Evolutionary conservation across 2,113 vertebrate genomes (phyloP), one percentile per base, ranked within the genome.

Genomic region (Corvus cornix): DNA sequence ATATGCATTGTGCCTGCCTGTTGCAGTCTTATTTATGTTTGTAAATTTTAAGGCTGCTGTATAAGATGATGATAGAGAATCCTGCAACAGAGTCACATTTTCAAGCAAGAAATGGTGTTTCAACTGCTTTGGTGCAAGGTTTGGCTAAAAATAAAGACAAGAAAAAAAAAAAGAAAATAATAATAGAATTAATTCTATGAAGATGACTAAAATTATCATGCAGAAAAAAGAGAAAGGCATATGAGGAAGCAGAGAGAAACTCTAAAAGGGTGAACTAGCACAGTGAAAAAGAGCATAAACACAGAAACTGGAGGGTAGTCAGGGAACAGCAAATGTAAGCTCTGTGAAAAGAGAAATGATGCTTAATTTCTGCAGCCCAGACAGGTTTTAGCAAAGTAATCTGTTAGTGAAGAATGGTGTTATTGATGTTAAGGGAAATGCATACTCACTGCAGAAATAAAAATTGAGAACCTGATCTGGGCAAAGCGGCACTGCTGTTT

Each of bases 151-250:
- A 64, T 19, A 0, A 72, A 55, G 7, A 49, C 20, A 41, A 11
- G 0, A 2, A 37, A 22, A 37, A 17, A 17, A 13, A 9, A 22
- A 30, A 10, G 1, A 11, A 7, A 33, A 62, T 9, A 30, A 17
- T 18, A 33, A 20, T 16, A 35, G 67, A 69, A 52, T 48, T 8
- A 49, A 52, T 12, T 22, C 11, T 19, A 35, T 49, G 26, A 43
- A 41, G 14, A 48, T 19, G 5, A 4, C 30, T 35, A 76, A 62
- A n/a, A 33, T 51, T 30, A 72, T 41, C 7, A 37, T 22, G 33
- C 4, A 49, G 16, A 19, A 51, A 72, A 94, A 60, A 33, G 27
- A 73, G n/a, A 68, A 75, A 41, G 6, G 15, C 39, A 49, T 52
- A 69, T 49, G 16, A 83, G 10, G 26, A 75, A 93, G 46, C 15